Conservation (phyloP, 2,888 invertebrate genomes). For the Sminthurides aquaticus region DNA sequence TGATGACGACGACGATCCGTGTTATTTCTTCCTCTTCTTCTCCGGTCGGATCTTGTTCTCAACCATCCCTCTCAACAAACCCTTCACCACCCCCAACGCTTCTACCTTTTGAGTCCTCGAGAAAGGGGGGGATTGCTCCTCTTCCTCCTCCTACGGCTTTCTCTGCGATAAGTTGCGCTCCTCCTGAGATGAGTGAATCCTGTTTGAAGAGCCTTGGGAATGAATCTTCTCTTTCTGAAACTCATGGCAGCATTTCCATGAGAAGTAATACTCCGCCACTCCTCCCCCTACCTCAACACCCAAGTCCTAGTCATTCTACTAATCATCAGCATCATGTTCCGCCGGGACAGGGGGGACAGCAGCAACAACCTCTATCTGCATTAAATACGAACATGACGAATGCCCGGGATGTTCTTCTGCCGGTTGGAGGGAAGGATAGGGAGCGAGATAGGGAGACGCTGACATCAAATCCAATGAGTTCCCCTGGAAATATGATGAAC, state of each 20-base stretch:
- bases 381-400: conserved; percentile 34
- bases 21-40: too few species aligned
- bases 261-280: too few species aligned
- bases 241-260: too few species aligned
- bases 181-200: not conserved
- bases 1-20: too few species aligned
- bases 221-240: too few species aligned
- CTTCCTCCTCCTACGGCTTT: not conserved
- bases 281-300: too few species aligned
- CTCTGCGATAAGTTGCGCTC: too few species aligned
- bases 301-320: not conserved
- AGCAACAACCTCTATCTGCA: conserved; percentile 35
- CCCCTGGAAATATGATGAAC: conserved; percentile 44
- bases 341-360: conserved; percentile 13
- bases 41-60: too few species aligned
- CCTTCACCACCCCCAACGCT: too few species aligned
- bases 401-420: conserved; percentile 8
- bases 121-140: too few species aligned
- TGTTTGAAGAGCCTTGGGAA: not conserved
- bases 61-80: too few species aligned
- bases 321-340: conserved; percentile 8
- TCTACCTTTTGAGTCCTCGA: not conserved
- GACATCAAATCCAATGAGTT: not conserved
- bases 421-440: conserved; percentile 19
- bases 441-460: conserved; percentile 20